These are phyloP conservation scores for Alsophila aescularia DNA, from an alignment of 2,888 invertebrate genomes.

Conservation along the genomic window DNA sequence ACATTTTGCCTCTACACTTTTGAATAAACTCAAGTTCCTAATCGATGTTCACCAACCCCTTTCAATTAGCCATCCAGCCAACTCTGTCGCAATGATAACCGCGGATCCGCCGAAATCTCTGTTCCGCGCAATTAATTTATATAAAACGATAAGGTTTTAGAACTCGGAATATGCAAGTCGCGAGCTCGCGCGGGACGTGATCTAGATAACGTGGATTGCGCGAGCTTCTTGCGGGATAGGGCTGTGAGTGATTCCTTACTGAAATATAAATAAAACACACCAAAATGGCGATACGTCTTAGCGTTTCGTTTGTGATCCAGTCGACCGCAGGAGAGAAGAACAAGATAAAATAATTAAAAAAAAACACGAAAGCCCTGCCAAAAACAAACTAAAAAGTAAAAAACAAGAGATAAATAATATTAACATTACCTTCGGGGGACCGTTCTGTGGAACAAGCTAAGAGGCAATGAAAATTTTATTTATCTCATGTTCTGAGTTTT, in stretches of 20 bases:
- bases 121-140: slow-evolving; percentile 76
- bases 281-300: too few species aligned
- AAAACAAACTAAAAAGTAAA: too few species aligned
- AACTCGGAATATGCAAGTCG: slow-evolving; percentile 79
- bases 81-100: slow-evolving; percentile 25
- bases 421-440: too few species aligned
- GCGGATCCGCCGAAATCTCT: slow-evolving; percentile 50
- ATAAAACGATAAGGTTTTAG: slow-evolving; percentile 79
- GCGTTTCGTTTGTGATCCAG: too few species aligned
- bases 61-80: slow-evolving; percentile 31
- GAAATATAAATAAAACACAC: background rate
- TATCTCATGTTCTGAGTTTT: too few species aligned
- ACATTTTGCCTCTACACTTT: background rate
- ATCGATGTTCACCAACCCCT: slow-evolving; percentile 25
- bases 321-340: too few species aligned
- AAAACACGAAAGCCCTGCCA: too few species aligned
- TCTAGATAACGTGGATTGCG: slow-evolving; percentile 62
- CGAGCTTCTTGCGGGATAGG: slow-evolving; percentile 51
- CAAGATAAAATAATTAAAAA: too few species aligned
- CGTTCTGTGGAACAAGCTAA: too few species aligned
- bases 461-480: too few species aligned
- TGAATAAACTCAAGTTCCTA: background rate
- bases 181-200: slow-evolving; percentile 71
- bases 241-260: slow-evolving; percentile 43
- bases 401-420: too few species aligned